Evolutionary conservation across 2,888 invertebrate genomes (phyloP).

Genomic region (Lasioglossum lativentre): DNA sequence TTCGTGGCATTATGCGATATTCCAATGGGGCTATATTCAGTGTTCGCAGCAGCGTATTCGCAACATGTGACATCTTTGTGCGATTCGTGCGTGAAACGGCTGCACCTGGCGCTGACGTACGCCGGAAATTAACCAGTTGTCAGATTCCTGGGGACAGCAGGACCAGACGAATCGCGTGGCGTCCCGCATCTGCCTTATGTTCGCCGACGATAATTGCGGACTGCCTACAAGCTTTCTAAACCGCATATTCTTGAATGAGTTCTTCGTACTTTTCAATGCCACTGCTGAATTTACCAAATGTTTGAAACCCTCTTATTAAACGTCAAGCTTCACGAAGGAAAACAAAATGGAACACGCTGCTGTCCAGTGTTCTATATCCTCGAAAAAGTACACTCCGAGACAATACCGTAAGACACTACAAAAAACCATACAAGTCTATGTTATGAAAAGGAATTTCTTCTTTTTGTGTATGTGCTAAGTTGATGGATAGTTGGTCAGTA

Average conservation of each 20-base stretch:
- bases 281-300: neutral
- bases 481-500: too few species aligned
- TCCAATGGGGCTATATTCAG: slow-evolving; percentile 22
- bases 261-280: neutral
- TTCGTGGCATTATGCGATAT: slow-evolving; percentile 17
- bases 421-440: too few species aligned
- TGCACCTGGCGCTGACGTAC: slow-evolving; percentile 60
- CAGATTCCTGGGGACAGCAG: slow-evolving; percentile 22
- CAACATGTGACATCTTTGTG: slow-evolving; percentile 53
- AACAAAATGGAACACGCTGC: neutral
- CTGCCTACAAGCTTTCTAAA: neutral
- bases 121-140: slow-evolving; percentile 66
- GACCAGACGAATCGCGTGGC: slow-evolving; percentile 18
- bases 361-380: too few species aligned
- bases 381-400: neutral
- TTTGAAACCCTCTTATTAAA: neutral
- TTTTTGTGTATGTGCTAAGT: too few species aligned
- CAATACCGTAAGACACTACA: too few species aligned
- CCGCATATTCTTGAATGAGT: neutral
- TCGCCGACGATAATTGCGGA: slow-evolving; percentile 4
- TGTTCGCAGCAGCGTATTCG: slow-evolving; percentile 23
- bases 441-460: too few species aligned
- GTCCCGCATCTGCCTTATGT: neutral
- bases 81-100: slow-evolving; percentile 47
- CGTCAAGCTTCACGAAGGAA: neutral